Evolutionary conservation across 92 coral and sea anemone genomes (phyloP).

Genomic region (Paramuricea clavata): DNA sequence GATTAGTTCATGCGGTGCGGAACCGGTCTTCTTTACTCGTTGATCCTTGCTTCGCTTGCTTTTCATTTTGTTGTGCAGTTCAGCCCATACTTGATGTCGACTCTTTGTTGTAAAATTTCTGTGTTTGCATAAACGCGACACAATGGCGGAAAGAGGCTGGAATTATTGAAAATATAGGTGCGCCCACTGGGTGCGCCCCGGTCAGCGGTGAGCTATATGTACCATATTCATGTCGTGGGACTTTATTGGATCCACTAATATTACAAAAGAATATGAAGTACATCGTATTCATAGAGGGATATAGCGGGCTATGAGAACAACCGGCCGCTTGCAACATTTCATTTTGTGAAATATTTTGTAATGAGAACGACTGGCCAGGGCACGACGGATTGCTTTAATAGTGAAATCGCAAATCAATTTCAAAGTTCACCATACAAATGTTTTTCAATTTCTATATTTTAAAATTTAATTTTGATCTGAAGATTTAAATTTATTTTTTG

Average conservation of each 20-base stretch:
- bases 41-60: neutral
- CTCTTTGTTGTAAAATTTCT: neutral
- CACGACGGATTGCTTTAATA: neutral
- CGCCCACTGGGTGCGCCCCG: neutral
- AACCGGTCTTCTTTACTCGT: neutral
- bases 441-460: too few species aligned
- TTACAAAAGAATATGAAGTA: neutral
- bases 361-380: conserved; percentile 17
- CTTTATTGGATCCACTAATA: too few species aligned
- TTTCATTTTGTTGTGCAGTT: neutral
- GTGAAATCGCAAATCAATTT: too few species aligned
- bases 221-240: too few species aligned
- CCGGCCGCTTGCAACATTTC: neutral
- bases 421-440: too few species aligned
- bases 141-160: neutral
- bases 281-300: neutral
- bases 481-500: too few species aligned
- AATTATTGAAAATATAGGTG: neutral
- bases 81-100: neutral
- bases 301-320: conserved; percentile 18
- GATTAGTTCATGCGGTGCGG: too few species aligned
- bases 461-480: too few species aligned
- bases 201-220: neutral
- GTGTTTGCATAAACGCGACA: neutral
- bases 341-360: neutral